Conservation (phyloP, 2,888 invertebrate species). For the Lepeophtheirus nordmannii region DNA sequence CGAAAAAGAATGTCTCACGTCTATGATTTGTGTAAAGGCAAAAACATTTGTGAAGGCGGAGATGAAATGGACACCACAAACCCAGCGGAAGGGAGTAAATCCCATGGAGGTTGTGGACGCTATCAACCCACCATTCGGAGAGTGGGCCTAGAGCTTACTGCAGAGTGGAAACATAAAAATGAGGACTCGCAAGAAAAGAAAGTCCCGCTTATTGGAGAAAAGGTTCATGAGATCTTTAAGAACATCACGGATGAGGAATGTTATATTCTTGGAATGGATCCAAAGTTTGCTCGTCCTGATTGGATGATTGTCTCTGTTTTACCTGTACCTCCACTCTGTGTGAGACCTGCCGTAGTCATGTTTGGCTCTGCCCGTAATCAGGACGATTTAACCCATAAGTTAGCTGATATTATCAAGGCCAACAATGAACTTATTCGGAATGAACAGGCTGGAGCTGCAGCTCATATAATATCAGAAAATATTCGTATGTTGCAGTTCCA, state of each 20-base stretch:
- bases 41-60: slow-evolving; percentile 91
- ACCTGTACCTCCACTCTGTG: slow-evolving; percentile 89
- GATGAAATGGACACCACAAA: slow-evolving; percentile 72
- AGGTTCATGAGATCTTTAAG: slow-evolving; percentile 92
- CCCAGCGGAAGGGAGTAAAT: slow-evolving; percentile 28
- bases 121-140: slow-evolving; percentile 86
- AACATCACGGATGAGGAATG: slow-evolving; percentile 90
- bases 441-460: slow-evolving; percentile 89
- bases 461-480: slow-evolving; percentile 91
- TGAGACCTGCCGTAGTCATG: slow-evolving; percentile 96
- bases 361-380: slow-evolving; percentile 94
- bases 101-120: slow-evolving; percentile 90
- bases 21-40: slow-evolving; percentile 93
- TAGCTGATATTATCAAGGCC: slow-evolving; percentile 92
- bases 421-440: slow-evolving; percentile 90
- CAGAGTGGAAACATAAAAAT: slow-evolving; percentile 97
- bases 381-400: slow-evolving; percentile 96
- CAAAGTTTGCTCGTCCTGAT: slow-evolving; percentile 89
- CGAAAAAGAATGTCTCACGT: slow-evolving; percentile 84
- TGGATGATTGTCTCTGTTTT: slow-evolving; percentile 98
- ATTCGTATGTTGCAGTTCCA: slow-evolving; percentile 96
- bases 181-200: slow-evolving; percentile 97
- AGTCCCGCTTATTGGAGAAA: slow-evolving; percentile 77
- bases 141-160: slow-evolving; percentile 76
- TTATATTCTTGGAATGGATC: slow-evolving; percentile 69